Percentiles rank a stretch among this genome's conserved stretches.
phyloP scores from a whole-genome alignment of 2,797 vertebrate genomes.

The Telmatherina bonti region DNA sequence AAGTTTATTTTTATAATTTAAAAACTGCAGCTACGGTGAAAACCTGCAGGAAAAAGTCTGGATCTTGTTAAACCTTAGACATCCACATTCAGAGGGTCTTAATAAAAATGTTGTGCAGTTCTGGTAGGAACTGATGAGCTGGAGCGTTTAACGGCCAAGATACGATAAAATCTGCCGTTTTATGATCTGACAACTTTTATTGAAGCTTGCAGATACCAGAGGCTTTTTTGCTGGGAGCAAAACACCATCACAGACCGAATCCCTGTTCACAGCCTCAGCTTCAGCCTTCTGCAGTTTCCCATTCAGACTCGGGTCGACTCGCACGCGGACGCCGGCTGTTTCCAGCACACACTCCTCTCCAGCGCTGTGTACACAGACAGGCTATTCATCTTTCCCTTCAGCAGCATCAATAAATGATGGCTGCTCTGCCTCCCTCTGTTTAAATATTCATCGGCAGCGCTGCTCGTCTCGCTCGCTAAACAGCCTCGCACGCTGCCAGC shows the following conservation, averaged over 20 bases:
- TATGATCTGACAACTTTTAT: not conserved
- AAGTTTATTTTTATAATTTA: too few relatives aligned
- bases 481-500: slow-evolving; percentile 41
- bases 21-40: too few relatives aligned
- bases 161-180: too few relatives aligned
- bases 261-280: slow-evolving; percentile 1
- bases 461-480: slow-evolving; percentile 62
- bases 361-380: slow-evolving; percentile 45
- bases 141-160: too few relatives aligned
- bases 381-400: slow-evolving; percentile 62
- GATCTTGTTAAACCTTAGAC: too few relatives aligned
- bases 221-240: not conserved
- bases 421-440: slow-evolving; percentile 51
- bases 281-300: slow-evolving; percentile 2
- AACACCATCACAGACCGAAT: not conserved
- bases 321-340: slow-evolving; percentile 29
- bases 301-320: not conserved
- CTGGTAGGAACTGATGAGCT: too few relatives aligned
- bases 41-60: too few relatives aligned
- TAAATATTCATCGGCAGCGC: slow-evolving; percentile 67
- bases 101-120: too few relatives aligned
- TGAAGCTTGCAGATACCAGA: not conserved
- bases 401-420: slow-evolving; percentile 71
- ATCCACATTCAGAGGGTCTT: too few relatives aligned
- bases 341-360: slow-evolving; percentile 20